Evolutionary conservation across 2,113 vertebrate genomes (phyloP).

Genomic region (Lutjanus erythropterus): DNA sequence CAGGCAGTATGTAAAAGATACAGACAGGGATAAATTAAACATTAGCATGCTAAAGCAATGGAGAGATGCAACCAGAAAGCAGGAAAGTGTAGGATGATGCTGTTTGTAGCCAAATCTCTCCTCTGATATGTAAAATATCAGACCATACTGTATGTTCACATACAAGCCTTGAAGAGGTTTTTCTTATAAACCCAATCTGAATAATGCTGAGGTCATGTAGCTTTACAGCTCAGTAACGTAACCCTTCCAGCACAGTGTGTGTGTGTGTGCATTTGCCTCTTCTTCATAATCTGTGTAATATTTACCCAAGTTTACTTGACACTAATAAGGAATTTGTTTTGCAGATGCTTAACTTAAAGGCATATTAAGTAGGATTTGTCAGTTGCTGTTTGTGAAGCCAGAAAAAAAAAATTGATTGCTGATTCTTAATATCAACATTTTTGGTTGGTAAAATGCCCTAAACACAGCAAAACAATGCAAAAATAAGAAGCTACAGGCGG

Average conservation of each 20-base stretch:
- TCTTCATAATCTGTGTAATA: not conserved
- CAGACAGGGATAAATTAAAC: not conserved
- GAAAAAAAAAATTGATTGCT: too few relatives aligned
- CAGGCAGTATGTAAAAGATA: not conserved
- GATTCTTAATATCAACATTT: too few relatives aligned
- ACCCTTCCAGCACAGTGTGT: not conserved
- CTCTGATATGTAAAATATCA: not conserved
- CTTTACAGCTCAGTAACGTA: not conserved
- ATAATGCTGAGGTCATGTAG: not conserved
- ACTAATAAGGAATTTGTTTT: not conserved
- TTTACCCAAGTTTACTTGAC: not conserved
- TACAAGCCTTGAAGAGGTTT: not conserved
- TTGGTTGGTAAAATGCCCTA: too few relatives aligned
- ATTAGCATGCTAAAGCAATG: not conserved
- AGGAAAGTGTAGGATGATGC: not conserved
- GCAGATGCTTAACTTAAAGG: not conserved
- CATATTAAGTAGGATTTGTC: too few relatives aligned
- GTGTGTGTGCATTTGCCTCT: not conserved
- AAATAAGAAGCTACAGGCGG: too few relatives aligned
- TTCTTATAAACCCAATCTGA: not conserved
- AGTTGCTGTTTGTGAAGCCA: too few relatives aligned
- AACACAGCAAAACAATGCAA: too few relatives aligned
- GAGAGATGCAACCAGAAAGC: not conserved
- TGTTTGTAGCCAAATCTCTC: not conserved
- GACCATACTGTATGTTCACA: not conserved